These are phyloP conservation scores for Euwallacea fornicatus DNA, from an alignment of 1,140 invertebrate species.

Conservation along the genomic window DNA sequence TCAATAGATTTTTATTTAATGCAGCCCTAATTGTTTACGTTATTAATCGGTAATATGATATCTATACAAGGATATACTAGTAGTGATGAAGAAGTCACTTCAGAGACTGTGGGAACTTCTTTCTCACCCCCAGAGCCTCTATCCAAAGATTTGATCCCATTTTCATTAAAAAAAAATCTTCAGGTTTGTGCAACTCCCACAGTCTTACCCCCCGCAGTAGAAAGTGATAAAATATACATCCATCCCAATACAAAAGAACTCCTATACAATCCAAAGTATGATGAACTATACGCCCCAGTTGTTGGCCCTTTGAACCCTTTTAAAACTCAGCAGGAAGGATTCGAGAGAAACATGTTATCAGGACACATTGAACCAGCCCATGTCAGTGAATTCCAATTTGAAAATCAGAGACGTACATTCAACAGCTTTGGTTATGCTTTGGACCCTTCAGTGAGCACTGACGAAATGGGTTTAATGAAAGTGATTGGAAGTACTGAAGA, in stretches of 20 bases:
- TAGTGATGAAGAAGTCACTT: constrained; percentile 53
- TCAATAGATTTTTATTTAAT: too few species aligned
- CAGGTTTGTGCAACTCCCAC: constrained; percentile 77
- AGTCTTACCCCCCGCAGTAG: constrained; percentile 70
- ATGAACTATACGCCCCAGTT: constrained; percentile 91
- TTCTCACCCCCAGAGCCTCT: constrained; percentile 9
- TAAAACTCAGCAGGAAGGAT: constrained; percentile 84
- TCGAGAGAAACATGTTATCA: constrained; percentile 87
- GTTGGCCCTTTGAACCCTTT: constrained; percentile 91
- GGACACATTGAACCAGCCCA: constrained; percentile 95
- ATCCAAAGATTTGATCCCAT: constrained; percentile 34
- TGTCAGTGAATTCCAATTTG: constrained; percentile 97
- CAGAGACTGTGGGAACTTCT: background rate
- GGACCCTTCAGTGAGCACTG: constrained; percentile 84
- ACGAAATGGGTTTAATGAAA: constrained; percentile 62
- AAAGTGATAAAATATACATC: constrained; percentile 63
- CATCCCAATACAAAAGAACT: constrained; percentile 80
- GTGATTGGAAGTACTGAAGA: constrained; percentile 60
- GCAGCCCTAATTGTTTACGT: too few species aligned
- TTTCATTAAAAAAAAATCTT: constrained; percentile 57
- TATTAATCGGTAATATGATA: constrained; percentile 54
- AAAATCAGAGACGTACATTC: constrained; percentile 96
- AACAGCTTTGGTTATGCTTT: constrained; percentile 93
- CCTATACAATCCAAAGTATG: constrained; percentile 90
- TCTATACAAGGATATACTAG: constrained; percentile 66